phyloP scores from a whole-genome alignment of 2,888 invertebrate species.

The Lasioglossum villosulum region DNA sequence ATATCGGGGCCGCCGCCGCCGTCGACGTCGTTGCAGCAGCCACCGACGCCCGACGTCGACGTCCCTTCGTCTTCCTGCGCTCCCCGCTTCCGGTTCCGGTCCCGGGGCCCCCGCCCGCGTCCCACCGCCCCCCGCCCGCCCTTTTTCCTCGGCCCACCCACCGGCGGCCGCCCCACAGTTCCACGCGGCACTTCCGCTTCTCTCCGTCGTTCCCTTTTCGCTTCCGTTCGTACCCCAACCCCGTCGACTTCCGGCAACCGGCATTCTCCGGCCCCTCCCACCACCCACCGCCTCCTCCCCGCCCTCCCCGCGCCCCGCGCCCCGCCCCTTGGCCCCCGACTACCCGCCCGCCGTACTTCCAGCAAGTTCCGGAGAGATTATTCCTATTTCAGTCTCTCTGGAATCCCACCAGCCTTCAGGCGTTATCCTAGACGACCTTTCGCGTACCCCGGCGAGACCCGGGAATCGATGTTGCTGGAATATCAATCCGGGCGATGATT shows the following conservation, averaged over 20 bases:
- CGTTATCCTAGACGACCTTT: slow-evolving; percentile 41
- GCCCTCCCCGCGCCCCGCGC: neutral
- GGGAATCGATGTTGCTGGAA: slow-evolving; percentile 5
- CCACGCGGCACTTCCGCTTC: slow-evolving; percentile 73
- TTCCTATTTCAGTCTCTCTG: slow-evolving; percentile 43
- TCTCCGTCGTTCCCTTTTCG: slow-evolving; percentile 76
- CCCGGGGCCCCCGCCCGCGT: slow-evolving; percentile 60
- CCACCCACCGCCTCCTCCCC: slow-evolving; percentile 15
- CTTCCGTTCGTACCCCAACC: slow-evolving; percentile 77
- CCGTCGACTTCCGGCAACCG: slow-evolving; percentile 60
- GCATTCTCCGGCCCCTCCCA: slow-evolving; percentile 55
- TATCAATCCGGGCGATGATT: neutral
- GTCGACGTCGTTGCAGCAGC: slow-evolving; percentile 61
- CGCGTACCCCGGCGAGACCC: neutral
- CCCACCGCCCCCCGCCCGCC: slow-evolving; percentile 16
- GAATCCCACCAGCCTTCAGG: slow-evolving; percentile 47
- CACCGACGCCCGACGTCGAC: slow-evolving; percentile 71
- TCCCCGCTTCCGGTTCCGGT: slow-evolving; percentile 80
- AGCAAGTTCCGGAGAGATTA: slow-evolving; percentile 50
- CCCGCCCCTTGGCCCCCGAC: neutral
- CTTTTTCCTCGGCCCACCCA: slow-evolving; percentile 40
- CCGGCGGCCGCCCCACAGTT: slow-evolving; percentile 38
- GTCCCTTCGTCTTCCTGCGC: slow-evolving; percentile 77
- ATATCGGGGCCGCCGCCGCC: slow-evolving; percentile 76
- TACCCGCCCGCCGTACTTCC: slow-evolving; percentile 7